Conservation (phyloP, 2,888 invertebrate species). For the Nomada flava region DNA sequence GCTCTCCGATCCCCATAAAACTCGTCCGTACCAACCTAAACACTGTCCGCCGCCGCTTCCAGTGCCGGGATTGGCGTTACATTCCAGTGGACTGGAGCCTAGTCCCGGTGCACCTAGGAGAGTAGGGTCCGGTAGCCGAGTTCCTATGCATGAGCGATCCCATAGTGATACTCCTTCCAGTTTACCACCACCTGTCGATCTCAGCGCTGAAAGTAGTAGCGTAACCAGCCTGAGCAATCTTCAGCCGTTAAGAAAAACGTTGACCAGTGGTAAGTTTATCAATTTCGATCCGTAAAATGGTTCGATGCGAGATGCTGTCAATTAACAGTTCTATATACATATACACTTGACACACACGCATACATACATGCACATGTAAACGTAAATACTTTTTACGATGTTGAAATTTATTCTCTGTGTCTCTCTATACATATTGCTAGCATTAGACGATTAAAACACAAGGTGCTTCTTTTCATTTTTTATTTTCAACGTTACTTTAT, state of each 20-base stretch:
- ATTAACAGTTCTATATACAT: neutral
- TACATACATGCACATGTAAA: neutral
- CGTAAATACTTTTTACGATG: slow-evolving; percentile 22
- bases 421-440: slow-evolving; percentile 31
- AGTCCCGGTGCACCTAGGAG: slow-evolving; percentile 86
- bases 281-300: slow-evolving; percentile 48
- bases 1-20: slow-evolving; percentile 94
- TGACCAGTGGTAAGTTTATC: slow-evolving; percentile 87
- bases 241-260: slow-evolving; percentile 92
- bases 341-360: neutral
- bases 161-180: slow-evolving; percentile 95
- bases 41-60: slow-evolving; percentile 87
- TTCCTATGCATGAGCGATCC: slow-evolving; percentile 92
- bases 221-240: slow-evolving; percentile 96
- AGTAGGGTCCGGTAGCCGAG: slow-evolving; percentile 85
- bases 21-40: slow-evolving; percentile 94
- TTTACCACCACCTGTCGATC: slow-evolving; percentile 91
- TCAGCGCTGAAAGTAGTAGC: slow-evolving; percentile 97
- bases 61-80: slow-evolving; percentile 87
- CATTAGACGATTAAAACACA: slow-evolving; percentile 29
- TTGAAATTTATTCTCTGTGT: slow-evolving; percentile 35
- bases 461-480: slow-evolving; percentile 45
- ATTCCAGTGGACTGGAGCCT: slow-evolving; percentile 84
- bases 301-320: slow-evolving; percentile 70
- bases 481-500: slow-evolving; percentile 20